Evolutionary conservation across 2,797 vertebrate species (phyloP), one percentile per base, ranked within the genome.

Genomic region (Erpetoichthys calabaricus): DNA sequence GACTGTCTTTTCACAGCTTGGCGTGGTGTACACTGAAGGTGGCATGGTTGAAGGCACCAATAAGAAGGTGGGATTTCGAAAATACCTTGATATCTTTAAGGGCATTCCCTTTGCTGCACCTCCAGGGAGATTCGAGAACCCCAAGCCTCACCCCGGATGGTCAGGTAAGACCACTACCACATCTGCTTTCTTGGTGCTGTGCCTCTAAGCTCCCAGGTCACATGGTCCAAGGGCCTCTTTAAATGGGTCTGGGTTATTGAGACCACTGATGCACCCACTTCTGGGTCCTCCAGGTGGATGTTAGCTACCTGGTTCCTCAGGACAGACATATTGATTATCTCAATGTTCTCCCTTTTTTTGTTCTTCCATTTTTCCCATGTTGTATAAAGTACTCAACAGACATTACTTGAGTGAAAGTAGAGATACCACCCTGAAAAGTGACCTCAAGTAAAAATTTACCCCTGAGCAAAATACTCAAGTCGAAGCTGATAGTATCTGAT

Each of bases 51-150:
- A 92, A 73, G 95, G 94, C 0, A 9, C 82, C 43, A 92, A 59
- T 60, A 80, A 89, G 64, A 73, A 53, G 6, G 64, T 89, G 6
- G 77, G 88, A 2, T 57, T 67, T 5, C 64, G 69, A 0, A 51
- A 64, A 5, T 80, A 74, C 8, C 54, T 99, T 0, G 93, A 98
- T 25, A 45, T 91, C 63, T 98, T 98, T 69, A 93, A 56, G 62
- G 94, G 94, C 5, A 83, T 98, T 61, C 95, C 95, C 7, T 98
- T 88, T 9, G 94, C 86, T 3, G 92, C 83, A 0, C 62, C 77
- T 0, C 80, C 95, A 2, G 85, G 76, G 42, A 64, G 73, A 8
- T 81, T 97, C 57, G 71, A 91, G 76, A 91, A 92, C 56, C 89
- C 93, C 0, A 55, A 73, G 62, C 82, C 58, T 57, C 94, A 97